These are phyloP conservation scores for Acronicta leporina DNA, from an alignment of 2,888 invertebrate genomes.

Conservation along the genomic window DNA sequence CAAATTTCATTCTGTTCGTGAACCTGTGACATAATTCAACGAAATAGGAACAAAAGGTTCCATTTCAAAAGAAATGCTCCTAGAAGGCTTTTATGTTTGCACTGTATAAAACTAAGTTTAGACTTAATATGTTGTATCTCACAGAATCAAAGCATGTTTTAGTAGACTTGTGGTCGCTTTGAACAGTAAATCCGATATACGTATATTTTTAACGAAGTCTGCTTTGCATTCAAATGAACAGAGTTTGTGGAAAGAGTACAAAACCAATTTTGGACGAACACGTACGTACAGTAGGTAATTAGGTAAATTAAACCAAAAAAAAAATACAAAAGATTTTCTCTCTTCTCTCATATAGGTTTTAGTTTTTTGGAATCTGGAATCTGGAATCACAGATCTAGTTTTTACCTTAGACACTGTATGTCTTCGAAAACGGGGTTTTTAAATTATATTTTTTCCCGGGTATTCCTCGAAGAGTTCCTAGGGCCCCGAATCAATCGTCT, in stretches of 20 bases:
- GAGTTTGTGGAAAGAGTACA: conserved; percentile 9
- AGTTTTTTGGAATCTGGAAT: too few species aligned
- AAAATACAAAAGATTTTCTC: background rate
- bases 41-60: conserved; percentile 25
- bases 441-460: too few species aligned
- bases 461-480: too few species aligned
- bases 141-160: conserved; percentile 45
- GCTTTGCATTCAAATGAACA: conserved; percentile 10
- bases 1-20: conserved; percentile 1
- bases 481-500: too few species aligned
- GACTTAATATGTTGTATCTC: conserved; percentile 32
- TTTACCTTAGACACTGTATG: too few species aligned
- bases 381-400: too few species aligned
- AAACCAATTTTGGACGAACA: background rate
- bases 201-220: conserved; percentile 45
- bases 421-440: too few species aligned
- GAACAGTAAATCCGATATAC: conserved; percentile 26
- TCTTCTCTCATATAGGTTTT: too few species aligned
- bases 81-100: conserved; percentile 19
- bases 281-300: background rate
- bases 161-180: conserved; percentile 48
- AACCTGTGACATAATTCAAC: conserved; percentile 2
- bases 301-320: background rate
- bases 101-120: conserved; percentile 38
- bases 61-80: conserved; percentile 36